Percentiles rank a stretch among this genome's conserved stretches.
phyloP scores from a whole-genome alignment of 1,140 invertebrate genomes.

The Homalodisca vitripennis region DNA sequence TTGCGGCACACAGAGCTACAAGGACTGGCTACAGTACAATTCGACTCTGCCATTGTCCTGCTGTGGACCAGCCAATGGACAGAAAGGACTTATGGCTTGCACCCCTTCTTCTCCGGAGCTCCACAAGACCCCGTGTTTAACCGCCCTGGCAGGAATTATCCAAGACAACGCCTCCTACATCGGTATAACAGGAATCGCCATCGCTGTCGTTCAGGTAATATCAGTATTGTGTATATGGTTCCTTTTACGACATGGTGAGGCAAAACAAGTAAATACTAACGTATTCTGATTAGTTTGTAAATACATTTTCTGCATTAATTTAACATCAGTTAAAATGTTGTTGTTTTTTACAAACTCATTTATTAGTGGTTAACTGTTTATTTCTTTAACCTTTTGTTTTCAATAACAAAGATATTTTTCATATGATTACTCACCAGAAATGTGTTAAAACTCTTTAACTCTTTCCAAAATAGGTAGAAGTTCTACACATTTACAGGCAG shows the following conservation, averaged over 20 bases:
- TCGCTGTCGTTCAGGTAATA: conserved; percentile 35
- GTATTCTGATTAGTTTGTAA: not conserved
- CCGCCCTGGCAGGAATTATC: conserved; percentile 30
- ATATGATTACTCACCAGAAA: too few relatives aligned
- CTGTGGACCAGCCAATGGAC: not conserved
- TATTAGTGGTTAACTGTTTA: not conserved
- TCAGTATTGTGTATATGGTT: not conserved
- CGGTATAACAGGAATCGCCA: conserved; percentile 30
- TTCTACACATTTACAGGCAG: too few relatives aligned
- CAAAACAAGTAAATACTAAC: too few relatives aligned
- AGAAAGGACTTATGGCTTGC: not conserved
- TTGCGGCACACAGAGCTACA: not conserved
- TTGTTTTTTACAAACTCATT: not conserved
- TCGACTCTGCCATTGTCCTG: not conserved
- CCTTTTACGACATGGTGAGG: not conserved
- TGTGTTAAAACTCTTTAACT: too few relatives aligned
- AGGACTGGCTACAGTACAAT: not conserved
- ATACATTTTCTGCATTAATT: not conserved
- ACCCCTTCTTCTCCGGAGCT: not conserved
- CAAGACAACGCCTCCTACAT: conserved; percentile 33
- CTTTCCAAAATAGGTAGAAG: too few relatives aligned
- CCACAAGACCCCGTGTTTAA: conserved; percentile 30
- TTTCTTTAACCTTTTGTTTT: too few relatives aligned
- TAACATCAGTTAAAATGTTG: not conserved
- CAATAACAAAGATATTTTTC: too few relatives aligned